phyloP scores from a whole-genome alignment of 64 coral and sea anemone species.

The Stichodactyla helianthus region DNA sequence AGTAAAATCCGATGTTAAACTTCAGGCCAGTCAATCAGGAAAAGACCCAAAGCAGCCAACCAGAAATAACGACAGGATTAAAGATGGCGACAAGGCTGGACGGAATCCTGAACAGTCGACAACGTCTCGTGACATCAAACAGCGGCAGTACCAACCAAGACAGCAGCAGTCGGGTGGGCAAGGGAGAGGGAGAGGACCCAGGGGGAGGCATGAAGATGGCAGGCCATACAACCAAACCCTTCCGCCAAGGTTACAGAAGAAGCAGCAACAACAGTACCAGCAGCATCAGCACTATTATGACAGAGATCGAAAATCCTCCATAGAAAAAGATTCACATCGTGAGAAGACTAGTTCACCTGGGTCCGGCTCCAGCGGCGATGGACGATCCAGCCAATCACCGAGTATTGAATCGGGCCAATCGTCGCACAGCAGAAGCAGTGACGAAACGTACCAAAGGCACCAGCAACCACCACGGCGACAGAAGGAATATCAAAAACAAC shows the following conservation, averaged over 20 bases:
- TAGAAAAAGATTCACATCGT: constrained; percentile 1
- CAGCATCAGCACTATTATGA: constrained; percentile 27
- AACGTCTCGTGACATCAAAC: constrained; percentile 22
- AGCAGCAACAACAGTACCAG: constrained; percentile 84
- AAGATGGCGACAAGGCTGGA: neutral
- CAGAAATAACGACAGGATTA: constrained; percentile 15
- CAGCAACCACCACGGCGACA: neutral
- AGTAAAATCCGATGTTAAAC: constrained; percentile 27
- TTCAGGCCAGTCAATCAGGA: constrained; percentile 13
- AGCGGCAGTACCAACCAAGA: constrained; percentile 21
- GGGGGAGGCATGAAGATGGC: constrained; percentile 74
- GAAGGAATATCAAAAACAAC: constrained; percentile 12
- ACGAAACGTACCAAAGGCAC: neutral
- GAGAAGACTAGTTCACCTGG: constrained; percentile 20
- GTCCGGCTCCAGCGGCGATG: constrained; percentile 3
- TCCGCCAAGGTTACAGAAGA: constrained; percentile 80
- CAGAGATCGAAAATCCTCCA: neutral
- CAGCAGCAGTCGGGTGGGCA: constrained; percentile 50
- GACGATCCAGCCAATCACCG: constrained; percentile 6
- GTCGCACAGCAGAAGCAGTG: neutral
- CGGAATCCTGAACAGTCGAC: neutral
- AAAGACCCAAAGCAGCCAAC: constrained; percentile 20
- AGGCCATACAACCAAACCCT: constrained; percentile 73
- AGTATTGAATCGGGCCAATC: neutral
- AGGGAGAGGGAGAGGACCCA: constrained; percentile 47